A percentile compares a stretch with the other conserved stretches of the same genome.
Conservation (phyloP, 2,888 invertebrate genomes). For the Troides aeacus region DNA sequence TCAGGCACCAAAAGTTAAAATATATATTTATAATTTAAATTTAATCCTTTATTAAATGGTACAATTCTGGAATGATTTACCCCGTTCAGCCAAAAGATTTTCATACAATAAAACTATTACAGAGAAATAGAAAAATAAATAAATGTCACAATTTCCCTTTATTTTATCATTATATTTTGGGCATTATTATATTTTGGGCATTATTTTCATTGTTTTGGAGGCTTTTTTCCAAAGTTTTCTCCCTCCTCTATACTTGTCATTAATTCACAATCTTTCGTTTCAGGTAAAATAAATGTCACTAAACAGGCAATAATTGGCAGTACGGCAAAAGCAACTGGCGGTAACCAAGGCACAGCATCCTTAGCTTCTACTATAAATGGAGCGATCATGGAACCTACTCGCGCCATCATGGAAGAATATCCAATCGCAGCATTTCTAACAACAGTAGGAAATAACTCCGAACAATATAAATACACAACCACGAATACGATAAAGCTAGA, state of each 20-base stretch:
- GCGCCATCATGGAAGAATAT: constrained; percentile 92
- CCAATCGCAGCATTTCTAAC: constrained; percentile 93
- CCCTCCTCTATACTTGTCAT: constrained; percentile 91
- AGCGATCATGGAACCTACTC: constrained; percentile 91
- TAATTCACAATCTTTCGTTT: constrained; percentile 87
- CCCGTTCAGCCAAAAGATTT: no score
- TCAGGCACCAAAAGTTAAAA: no score
- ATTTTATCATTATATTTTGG: no score
- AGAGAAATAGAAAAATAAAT: no score
- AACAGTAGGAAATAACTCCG: constrained; percentile 93
- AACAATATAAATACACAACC: constrained; percentile 90
- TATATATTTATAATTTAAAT: no score
- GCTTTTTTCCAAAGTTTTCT: constrained; percentile 77
- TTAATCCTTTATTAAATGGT: no score
- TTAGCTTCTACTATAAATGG: constrained; percentile 87
- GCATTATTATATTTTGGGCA: no score
- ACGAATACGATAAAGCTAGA: constrained; percentile 92
- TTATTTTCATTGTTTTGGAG: constrained; percentile 8
- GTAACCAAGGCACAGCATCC: constrained; percentile 77
- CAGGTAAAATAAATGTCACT: constrained; percentile 84
- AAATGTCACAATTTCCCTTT: no score
- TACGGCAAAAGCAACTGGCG: constrained; percentile 85
- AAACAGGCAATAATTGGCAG: constrained; percentile 80
- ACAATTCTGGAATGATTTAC: no score
- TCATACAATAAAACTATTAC: no score